phyloP scores from a whole-genome alignment of 2,113 vertebrate species.

The Malurus alboscapulatus region DNA sequence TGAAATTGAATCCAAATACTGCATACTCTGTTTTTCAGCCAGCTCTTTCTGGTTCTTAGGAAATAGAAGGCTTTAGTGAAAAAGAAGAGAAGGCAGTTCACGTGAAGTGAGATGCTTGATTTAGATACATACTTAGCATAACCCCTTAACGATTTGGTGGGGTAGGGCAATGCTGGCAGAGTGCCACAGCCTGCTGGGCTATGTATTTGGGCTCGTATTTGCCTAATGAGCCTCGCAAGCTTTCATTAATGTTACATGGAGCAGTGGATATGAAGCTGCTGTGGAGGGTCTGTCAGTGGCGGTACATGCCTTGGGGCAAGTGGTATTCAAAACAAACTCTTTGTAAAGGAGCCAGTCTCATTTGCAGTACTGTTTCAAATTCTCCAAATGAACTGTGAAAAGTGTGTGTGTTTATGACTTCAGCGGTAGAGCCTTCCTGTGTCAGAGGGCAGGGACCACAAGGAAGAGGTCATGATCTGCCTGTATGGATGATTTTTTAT shows the following conservation, averaged over 20 bases:
- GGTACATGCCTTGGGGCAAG: background rate
- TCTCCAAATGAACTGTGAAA: background rate
- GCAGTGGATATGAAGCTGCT: background rate
- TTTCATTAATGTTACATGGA: background rate
- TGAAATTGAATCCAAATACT: background rate
- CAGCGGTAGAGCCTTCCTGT: background rate
- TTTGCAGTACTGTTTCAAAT: background rate
- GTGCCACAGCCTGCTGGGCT: background rate
- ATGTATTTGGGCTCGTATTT: fast-evolving
- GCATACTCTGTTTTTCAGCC: background rate
- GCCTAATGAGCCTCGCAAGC: background rate
- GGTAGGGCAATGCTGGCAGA: background rate
- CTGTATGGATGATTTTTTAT: background rate
- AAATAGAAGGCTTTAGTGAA: background rate
- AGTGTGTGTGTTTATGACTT: background rate
- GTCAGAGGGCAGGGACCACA: background rate
- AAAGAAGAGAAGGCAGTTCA: background rate
- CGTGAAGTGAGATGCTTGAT: background rate
- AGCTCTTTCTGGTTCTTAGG: background rate
- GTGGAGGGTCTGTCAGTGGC: background rate
- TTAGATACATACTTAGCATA: background rate
- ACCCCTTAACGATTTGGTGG: fast-evolving
- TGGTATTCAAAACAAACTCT: background rate
- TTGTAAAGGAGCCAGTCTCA: background rate
- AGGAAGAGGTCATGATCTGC: background rate